A percentile compares a stretch with the other conserved stretches of the same genome.
These are phyloP conservation scores for Cephus pygmeus DNA, from an alignment of 2,888 invertebrate genomes.

Conservation along the genomic window DNA sequence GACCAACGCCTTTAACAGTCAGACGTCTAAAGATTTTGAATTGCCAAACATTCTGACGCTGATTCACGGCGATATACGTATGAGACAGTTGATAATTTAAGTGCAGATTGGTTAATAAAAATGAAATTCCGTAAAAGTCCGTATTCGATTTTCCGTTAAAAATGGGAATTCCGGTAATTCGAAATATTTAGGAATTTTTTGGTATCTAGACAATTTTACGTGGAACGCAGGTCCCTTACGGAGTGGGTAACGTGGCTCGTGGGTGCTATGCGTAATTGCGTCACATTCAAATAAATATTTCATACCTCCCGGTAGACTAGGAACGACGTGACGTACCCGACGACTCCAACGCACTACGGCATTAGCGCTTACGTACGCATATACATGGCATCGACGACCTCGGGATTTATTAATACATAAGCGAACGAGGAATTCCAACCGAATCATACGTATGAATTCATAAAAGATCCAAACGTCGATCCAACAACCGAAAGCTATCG, in stretches of 20 bases:
- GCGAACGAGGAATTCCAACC: neutral
- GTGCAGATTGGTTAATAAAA: neutral
- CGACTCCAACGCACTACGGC: neutral
- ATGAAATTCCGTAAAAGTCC: neutral
- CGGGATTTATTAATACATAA: neutral
- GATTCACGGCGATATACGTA: neutral
- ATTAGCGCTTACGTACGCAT: neutral
- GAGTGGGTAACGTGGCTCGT: slow-evolving; percentile 27
- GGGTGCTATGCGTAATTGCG: slow-evolving; percentile 36
- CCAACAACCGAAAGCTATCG: neutral
- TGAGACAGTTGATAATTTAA: neutral
- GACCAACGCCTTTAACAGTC: neutral
- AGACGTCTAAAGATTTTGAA: neutral
- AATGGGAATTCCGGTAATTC: neutral
- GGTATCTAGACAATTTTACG: neutral
- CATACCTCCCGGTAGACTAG: slow-evolving; percentile 21
- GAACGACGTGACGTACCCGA: neutral
- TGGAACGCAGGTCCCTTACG: slow-evolving; percentile 20
- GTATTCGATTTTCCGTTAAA: neutral
- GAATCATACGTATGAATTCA: too few species aligned
- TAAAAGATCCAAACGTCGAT: neutral
- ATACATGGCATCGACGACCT: neutral
- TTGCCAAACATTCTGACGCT: neutral
- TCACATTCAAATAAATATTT: slow-evolving; percentile 42
- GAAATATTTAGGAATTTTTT: neutral